Conservation (phyloP, 92 coral and sea anemone species). For the Parazoanthus swiftii region DNA sequence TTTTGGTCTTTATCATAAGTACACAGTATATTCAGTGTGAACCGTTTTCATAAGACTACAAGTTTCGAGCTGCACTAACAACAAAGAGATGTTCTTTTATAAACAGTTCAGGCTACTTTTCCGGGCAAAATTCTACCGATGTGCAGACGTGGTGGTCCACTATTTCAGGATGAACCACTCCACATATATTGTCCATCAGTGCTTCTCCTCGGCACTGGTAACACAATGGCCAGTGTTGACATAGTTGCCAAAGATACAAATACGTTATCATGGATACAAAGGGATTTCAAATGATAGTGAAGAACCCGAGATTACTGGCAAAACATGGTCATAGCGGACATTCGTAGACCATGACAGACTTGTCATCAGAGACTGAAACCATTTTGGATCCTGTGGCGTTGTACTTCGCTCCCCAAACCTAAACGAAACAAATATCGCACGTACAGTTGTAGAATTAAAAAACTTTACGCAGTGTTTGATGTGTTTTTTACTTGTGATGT, state of each 20-base stretch:
- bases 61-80: background rate
- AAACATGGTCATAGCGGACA: constrained; percentile 68
- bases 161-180: background rate
- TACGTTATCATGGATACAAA: background rate
- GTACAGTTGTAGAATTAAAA: background rate
- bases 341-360: constrained; percentile 84
- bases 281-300: background rate
- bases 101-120: background rate
- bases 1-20: background rate
- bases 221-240: background rate
- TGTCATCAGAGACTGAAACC: constrained; percentile 96
- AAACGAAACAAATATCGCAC: background rate
- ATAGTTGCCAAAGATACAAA: background rate
- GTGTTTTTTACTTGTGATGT: background rate
- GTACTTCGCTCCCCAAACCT: constrained; percentile 99
- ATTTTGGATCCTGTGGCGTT: constrained; percentile 96
- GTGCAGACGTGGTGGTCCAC: background rate
- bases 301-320: background rate
- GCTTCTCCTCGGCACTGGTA: too few species aligned
- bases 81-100: background rate
- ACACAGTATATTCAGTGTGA: background rate
- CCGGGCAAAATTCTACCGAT: background rate
- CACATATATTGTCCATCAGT: background rate
- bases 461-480: background rate
- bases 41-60: background rate